Base-by-base conservation (phyloP, 2,113 vertebrate genomes). In the Cichladusa arquata region DNA sequence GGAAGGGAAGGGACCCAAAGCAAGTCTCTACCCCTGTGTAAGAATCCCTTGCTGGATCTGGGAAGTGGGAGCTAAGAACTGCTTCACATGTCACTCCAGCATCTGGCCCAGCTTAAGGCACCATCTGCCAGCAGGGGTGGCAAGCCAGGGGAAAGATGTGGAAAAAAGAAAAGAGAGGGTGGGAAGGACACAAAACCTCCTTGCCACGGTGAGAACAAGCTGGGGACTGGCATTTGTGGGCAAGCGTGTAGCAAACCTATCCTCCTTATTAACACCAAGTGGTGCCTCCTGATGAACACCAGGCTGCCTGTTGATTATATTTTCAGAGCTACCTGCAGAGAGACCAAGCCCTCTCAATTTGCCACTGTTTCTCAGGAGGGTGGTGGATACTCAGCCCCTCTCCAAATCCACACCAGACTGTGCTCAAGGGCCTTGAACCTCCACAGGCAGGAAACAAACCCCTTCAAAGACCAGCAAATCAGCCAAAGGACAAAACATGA, bases 401-500 rank as follows among this genome's bases (percentile, higher is more conserved):
- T 86, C 51, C 64, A 78, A 45, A 62, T 25, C 28, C 67, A 65
- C 45, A 42, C 6, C 61, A 74, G 42, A 61, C 65, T 33, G 5
- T 5, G 25, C 20, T 74, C 26, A 33, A 53, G 15, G 29, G 5
- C 29, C n/a, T 29, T 44, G 29, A 74, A 66, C 29, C 29, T 79
- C 34, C 34, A 50, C 29, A 14, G 0, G 0, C 25, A 61, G 38
- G 77, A 81, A 70, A 5, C 3, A 54, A 81, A 69, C 5, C 24
- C 45, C 33, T 51, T 50, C 26, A n/a, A 60, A 33, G 54, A 42
- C 23, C 60, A 54, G 36, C 28, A 80, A 53, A 78, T 6, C 56
- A 74, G 42, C 54, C 53, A 36, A 57, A 34, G 60, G 51, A 50
- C 0, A 0, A 51, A 58, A 85, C 44, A 28, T 2, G 24, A 67